Percentiles rank a stretch among this genome's conserved stretches.
phyloP scores from a whole-genome alignment of 2,888 invertebrate genomes.

The Cremastinae sp. region DNA sequence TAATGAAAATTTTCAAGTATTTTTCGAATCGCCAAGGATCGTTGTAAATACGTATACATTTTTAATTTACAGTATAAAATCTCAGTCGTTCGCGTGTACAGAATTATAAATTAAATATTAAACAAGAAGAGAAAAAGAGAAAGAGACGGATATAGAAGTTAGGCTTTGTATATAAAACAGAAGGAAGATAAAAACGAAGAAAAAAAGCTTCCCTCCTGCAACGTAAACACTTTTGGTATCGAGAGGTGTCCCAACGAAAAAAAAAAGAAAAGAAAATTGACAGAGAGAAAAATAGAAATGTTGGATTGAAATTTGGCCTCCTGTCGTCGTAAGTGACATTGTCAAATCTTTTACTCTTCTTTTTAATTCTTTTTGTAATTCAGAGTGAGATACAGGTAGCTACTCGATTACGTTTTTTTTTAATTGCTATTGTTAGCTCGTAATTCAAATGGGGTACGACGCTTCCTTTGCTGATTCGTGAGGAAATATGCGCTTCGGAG shows the following conservation, averaged over 20 bases:
- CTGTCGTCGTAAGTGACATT: constrained; percentile 36
- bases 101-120: constrained; percentile 72
- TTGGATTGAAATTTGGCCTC: constrained; percentile 35
- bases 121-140: constrained; percentile 19
- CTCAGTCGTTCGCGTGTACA: constrained; percentile 71
- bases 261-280: constrained; percentile 12
- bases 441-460: constrained; percentile 4
- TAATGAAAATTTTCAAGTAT: constrained; percentile 63
- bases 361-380: constrained; percentile 39
- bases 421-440: constrained; percentile 23
- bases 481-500: constrained; percentile 6
- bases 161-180: constrained; percentile 57
- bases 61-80: constrained; percentile 66
- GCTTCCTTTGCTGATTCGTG: constrained; percentile 20
- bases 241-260: constrained; percentile 31
- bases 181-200: constrained; percentile 5
- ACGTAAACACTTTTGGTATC: constrained; percentile 30
- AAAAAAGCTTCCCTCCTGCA: constrained; percentile 10
- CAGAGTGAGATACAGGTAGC: constrained; percentile 47
- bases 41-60: constrained; percentile 69
- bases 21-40: constrained; percentile 69
- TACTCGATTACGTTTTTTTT: constrained; percentile 35
- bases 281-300: constrained; percentile 3
- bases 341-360: constrained; percentile 20
- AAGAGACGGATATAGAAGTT: constrained; percentile 46